Base-by-base conservation (phyloP, 1,140 invertebrate genomes). In the Pissodes strobi region DNA sequence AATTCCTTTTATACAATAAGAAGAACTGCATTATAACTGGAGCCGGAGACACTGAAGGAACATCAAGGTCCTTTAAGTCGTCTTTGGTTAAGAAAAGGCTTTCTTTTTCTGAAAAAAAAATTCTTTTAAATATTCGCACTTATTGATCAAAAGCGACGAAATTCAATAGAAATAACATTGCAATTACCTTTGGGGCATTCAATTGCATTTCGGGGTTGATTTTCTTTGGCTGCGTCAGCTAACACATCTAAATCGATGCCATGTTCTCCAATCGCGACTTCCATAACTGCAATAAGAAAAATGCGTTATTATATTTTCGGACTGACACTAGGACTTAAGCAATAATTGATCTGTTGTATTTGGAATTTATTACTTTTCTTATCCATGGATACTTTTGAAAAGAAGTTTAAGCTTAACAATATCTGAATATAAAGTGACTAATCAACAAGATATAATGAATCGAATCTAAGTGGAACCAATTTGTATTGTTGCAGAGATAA, bases 241-340 rank as follows among this genome's bases (percentile, higher is more conserved):
- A 89, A 76, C 65, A 85, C 84, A 17, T 78, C 67, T 19, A 88
- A 81, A 45, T 84, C 81, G 10, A 82, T 76, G 0, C 77, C 80
- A 69, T 91, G 88, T 71, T 92, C 90, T 2, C 90, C 90, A 15
- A 88, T 86, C 2, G 90, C 88, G 0, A 92, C 85, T 78, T 92
- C 90, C 74, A 92, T 84, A 52, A 92, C 90, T 92, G n/a, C n/a
- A n/a, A n/a, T n/a, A n/a, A n/a, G n/a, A n/a, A n/a, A n/a, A n/a
- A n/a, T n/a, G 74, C 67, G 85, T 85, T 8, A 4, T n/a, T 25
- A 51, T 5, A 38, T n/a, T 6, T 30, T 4, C 27, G 4, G 4
- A 30, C 12, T 30, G 4, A n/a, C n/a, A n/a, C n/a, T n/a, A n/a
- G n/a, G n/a, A n/a, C n/a, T n/a, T n/a, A n/a, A n/a, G n/a, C n/a